These are phyloP conservation scores for Oreochromis aureus DNA, from an alignment of 2,113 vertebrate genomes.

Conservation along the genomic window DNA sequence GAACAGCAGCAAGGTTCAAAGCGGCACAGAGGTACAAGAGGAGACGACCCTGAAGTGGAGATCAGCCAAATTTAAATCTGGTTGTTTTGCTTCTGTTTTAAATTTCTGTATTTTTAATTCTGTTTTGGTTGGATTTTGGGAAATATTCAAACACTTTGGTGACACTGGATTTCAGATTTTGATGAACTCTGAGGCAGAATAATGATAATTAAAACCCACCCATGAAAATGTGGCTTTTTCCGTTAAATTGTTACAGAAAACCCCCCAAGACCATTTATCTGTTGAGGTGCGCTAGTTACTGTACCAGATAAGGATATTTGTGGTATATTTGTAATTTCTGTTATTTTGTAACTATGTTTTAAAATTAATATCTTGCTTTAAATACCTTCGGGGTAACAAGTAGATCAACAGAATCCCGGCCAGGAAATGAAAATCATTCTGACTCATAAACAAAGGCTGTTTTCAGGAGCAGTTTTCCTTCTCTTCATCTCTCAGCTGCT, in stretches of 20 bases:
- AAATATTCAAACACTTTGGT: background rate
- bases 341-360: background rate
- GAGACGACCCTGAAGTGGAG: background rate
- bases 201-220: background rate
- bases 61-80: background rate
- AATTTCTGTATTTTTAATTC: background rate
- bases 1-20: background rate
- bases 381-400: background rate
- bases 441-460: background rate
- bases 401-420: background rate
- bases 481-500: conserved; percentile 65
- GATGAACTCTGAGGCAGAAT: background rate
- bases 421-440: background rate
- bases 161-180: background rate
- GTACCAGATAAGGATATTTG: background rate
- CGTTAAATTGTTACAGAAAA: background rate
- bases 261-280: background rate
- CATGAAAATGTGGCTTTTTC: background rate
- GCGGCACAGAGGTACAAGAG: background rate
- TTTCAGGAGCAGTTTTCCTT: background rate
- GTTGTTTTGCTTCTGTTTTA: background rate
- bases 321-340: background rate
- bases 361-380: background rate
- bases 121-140: background rate
- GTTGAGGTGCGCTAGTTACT: accelerated